A percentile compares a stretch with the other conserved stretches of the same genome.
Evolutionary conservation across 2,888 invertebrate genomes (phyloP).

Genomic region (Phorcus lineatus): DNA sequence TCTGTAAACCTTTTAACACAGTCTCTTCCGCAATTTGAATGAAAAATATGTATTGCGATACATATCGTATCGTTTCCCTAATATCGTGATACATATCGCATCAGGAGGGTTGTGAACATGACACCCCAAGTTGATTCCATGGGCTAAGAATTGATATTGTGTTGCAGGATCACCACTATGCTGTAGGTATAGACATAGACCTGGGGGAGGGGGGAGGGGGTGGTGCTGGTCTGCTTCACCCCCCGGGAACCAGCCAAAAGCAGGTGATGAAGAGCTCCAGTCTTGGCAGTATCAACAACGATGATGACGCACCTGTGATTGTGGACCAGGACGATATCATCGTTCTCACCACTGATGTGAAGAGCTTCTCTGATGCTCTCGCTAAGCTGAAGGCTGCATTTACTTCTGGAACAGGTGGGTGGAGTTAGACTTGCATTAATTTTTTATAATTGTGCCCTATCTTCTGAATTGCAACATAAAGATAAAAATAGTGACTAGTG

Average conservation of each 20-base stretch:
- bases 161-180: background rate
- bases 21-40: too few relatives aligned
- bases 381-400: conserved; percentile 76
- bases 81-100: too few relatives aligned
- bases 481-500: too few relatives aligned
- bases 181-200: conserved; percentile 8
- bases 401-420: conserved; percentile 72
- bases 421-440: background rate
- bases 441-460: too few relatives aligned
- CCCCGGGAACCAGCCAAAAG: conserved; percentile 14
- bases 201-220: background rate
- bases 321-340: conserved; percentile 77
- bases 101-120: too few relatives aligned
- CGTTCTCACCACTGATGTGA: conserved; percentile 77
- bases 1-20: too few relatives aligned
- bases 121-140: too few relatives aligned
- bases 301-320: conserved; percentile 69
- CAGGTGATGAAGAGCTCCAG: conserved; percentile 56
- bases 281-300: conserved; percentile 73
- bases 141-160: too few relatives aligned
- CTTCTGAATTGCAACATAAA: too few relatives aligned
- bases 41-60: too few relatives aligned
- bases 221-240: background rate
- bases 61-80: too few relatives aligned
- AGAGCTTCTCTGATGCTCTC: conserved; percentile 77